Evolutionary conservation across 1,140 invertebrate genomes (phyloP).

Genomic region (Patella vulgata): DNA sequence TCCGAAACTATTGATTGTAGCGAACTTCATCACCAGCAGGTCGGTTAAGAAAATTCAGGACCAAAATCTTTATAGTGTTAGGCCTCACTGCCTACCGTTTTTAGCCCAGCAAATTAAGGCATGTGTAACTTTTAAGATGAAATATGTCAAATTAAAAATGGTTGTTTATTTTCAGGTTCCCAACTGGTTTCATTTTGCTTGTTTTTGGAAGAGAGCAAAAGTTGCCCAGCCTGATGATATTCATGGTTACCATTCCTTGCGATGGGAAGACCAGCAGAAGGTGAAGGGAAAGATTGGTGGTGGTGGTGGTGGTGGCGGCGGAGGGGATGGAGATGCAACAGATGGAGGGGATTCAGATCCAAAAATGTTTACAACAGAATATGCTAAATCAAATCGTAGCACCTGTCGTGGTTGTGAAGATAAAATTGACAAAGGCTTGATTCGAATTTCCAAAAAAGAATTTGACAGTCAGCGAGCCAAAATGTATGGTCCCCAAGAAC

Average conservation of each 20-base stretch:
- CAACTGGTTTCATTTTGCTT: constrained; percentile 89
- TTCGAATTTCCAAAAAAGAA: not conserved
- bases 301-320: too few relatives aligned
- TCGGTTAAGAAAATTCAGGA: too few relatives aligned
- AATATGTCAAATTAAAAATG: too few relatives aligned
- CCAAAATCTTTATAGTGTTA: too few relatives aligned
- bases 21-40: too few relatives aligned
- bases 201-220: constrained; percentile 84
- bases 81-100: too few relatives aligned
- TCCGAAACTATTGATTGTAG: too few relatives aligned
- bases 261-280: constrained; percentile 87
- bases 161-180: constrained; percentile 70
- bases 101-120: too few relatives aligned
- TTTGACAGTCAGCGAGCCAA: constrained; percentile 69
- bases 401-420: constrained; percentile 86
- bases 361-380: constrained; percentile 78
- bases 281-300: constrained; percentile 78
- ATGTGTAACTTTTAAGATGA: too few relatives aligned
- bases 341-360: constrained; percentile 33
- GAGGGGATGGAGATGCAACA: constrained; percentile 62
- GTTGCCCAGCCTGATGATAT: constrained; percentile 82
- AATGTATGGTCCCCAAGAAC: constrained; percentile 76
- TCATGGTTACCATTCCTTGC: constrained; percentile 83
- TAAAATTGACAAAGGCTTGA: constrained; percentile 81
- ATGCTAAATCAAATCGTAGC: constrained; percentile 87